Evolutionary conservation across 2,797 vertebrate species (phyloP).

Genomic region (Cynodonichthys magdalenae): DNA sequence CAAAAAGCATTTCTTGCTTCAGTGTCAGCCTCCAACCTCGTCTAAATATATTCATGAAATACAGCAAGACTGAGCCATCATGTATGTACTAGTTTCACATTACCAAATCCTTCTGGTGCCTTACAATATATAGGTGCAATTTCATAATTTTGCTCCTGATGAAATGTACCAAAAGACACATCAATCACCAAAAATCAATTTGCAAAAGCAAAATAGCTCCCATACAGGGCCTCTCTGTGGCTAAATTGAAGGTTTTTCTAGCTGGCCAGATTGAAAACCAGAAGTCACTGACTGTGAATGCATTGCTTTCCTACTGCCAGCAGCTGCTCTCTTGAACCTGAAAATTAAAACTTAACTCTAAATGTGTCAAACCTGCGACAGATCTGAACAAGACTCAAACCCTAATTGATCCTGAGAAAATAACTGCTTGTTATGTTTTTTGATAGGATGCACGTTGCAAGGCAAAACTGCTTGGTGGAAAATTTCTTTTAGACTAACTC

Average conservation of each 20-base stretch:
- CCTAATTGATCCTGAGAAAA: conserved; percentile 27
- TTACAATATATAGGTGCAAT: conserved; percentile 36
- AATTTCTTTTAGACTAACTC: conserved; percentile 43
- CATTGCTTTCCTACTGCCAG: conserved; percentile 51
- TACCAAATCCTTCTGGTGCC: conserved; percentile 26
- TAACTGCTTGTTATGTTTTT: conserved; percentile 10
- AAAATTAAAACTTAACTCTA: conserved; percentile 46
- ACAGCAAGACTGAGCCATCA: conserved; percentile 22
- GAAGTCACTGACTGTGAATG: conserved; percentile 46
- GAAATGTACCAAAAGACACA: conserved; percentile 50
- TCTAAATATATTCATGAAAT: conserved; percentile 51
- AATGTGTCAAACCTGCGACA: conserved; percentile 19
- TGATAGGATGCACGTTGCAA: conserved; percentile 19
- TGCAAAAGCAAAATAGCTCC: conserved; percentile 47
- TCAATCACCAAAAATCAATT: conserved; percentile 54
- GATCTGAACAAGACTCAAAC: conserved; percentile 9
- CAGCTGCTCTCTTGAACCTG: conserved; percentile 43
- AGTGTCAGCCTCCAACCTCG: conserved; percentile 29
- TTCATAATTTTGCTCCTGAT: conserved; percentile 38
- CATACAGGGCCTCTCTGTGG: conserved; percentile 22
- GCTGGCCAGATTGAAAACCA: conserved; percentile 52
- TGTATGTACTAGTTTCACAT: conserved; percentile 33
- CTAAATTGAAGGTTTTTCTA: conserved; percentile 36
- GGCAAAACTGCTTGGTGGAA: conserved; percentile 28
- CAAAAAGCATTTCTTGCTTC: conserved; percentile 24